These are phyloP conservation scores for Coptodon rendalli DNA, from an alignment of 2,113 vertebrate species.

Conservation along the genomic window DNA sequence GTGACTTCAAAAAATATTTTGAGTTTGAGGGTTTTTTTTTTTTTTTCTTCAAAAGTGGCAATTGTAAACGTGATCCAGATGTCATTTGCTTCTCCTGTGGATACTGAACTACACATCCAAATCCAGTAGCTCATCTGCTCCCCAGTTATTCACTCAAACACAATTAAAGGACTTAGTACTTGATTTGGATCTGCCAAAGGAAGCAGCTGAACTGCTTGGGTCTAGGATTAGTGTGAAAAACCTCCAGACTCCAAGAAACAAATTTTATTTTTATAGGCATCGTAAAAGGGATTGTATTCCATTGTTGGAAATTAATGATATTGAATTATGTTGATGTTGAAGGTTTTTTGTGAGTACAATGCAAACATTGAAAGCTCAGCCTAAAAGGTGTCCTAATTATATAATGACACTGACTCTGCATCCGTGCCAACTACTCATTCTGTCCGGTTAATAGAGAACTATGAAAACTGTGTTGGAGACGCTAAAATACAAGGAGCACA, in stretches of 20 bases:
- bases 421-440: accelerated
- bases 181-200: accelerated
- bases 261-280: neutral
- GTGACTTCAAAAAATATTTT: accelerated
- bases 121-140: neutral
- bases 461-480: neutral
- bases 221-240: neutral
- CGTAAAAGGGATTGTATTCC: neutral
- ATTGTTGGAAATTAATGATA: neutral
- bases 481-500: too few species aligned
- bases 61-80: neutral
- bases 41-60: neutral
- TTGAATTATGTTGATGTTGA: neutral
- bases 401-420: neutral
- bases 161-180: neutral
- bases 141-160: neutral
- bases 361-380: neutral
- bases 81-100: accelerated
- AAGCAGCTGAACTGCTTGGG: neutral
- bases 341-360: neutral
- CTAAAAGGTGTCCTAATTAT: neutral
- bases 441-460: neutral
- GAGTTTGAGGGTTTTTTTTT: too few species aligned
- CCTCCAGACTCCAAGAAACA: neutral
- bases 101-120: neutral